phyloP scores from a whole-genome alignment of 2,797 vertebrate species.

The Caiman crocodilus region DNA sequence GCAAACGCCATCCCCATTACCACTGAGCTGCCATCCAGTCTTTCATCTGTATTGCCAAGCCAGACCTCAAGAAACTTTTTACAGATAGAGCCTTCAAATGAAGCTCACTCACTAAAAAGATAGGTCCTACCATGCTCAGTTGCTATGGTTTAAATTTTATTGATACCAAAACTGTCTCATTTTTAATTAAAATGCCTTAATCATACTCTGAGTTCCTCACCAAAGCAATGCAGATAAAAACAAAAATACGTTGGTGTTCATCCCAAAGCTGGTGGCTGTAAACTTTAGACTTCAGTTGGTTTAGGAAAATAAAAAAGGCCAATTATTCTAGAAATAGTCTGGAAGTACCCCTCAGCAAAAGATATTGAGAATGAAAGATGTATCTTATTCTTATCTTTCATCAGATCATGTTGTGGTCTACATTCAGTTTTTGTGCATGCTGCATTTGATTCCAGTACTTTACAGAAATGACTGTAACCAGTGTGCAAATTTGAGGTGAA shows the following conservation, averaged over 20 bases:
- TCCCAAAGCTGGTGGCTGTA: slow-evolving; percentile 11
- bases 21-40: slow-evolving; percentile 28
- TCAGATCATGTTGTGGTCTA: not conserved
- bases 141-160: slow-evolving; percentile 59
- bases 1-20: slow-evolving; percentile 63
- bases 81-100: slow-evolving; percentile 58
- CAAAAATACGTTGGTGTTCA: slow-evolving; percentile 19
- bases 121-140: slow-evolving; percentile 44
- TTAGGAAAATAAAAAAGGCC: slow-evolving; percentile 56
- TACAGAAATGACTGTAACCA: not conserved
- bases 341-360: slow-evolving; percentile 31
- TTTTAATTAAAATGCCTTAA: slow-evolving; percentile 59
- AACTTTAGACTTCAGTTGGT: not conserved
- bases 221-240: not conserved
- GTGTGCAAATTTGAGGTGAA: slow-evolving; percentile 30
- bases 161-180: slow-evolving; percentile 54
- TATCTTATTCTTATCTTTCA: slow-evolving; percentile 25
- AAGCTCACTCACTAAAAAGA: slow-evolving; percentile 55
- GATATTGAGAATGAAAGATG: slow-evolving; percentile 28
- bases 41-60: slow-evolving; percentile 63
- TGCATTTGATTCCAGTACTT: slow-evolving; percentile 29
- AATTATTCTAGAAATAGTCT: slow-evolving; percentile 44
- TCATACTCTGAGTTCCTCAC: slow-evolving; percentile 34
- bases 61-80: slow-evolving; percentile 60
- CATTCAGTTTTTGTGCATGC: slow-evolving; percentile 39